Base-by-base conservation (phyloP, 2,888 invertebrate species). In the Apocheima hispidaria region DNA sequence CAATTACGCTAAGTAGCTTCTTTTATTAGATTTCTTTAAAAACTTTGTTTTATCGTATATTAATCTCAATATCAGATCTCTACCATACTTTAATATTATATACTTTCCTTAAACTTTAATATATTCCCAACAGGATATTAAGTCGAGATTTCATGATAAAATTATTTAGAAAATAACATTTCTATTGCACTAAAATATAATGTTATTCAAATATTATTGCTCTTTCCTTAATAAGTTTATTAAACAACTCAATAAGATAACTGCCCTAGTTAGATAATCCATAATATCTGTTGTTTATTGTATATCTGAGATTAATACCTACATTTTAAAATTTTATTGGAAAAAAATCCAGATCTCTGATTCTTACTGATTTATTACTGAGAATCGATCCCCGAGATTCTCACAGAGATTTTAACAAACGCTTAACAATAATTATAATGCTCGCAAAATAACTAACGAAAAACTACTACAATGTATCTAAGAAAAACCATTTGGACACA, bases 41-140 rank as follows among this genome's bases (percentile, higher is more conserved):
- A 35, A n/a, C 73, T 65, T 65, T 60, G 38, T 73, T 69, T 81
- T 78, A 84, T 69, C 75, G 75, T 81, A 84, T 83, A 84, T 83
- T 90, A 92, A 92, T 92, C 92, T 92, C 92, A 91, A 84, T 83
- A 84, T 92, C 92, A 92, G 91, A 90, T 92, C 90, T 90, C 83
- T 83, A 84, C 79, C 75, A n/a, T 75, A 80, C 74, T 73, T 73
- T 68, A 75, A n/a, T n/a, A n/a, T n/a, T 77, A 75, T 80, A 81
- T 78, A 81, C 78, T 75, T 77, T 65, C 77, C 79, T 77, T 65
- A 65, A 54, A 59, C 38, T 52, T 69, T 66, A 59, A 59, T 63
- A 68, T 60, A 30, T 52, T 60, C 66, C 63, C 78, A 79, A 82
- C 74, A 66, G 54, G 74, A 65, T 71, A 75, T 74, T 65, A 69